Evolutionary conservation across 2,888 invertebrate genomes (phyloP).

Genomic region (Calameuta pallipes): DNA sequence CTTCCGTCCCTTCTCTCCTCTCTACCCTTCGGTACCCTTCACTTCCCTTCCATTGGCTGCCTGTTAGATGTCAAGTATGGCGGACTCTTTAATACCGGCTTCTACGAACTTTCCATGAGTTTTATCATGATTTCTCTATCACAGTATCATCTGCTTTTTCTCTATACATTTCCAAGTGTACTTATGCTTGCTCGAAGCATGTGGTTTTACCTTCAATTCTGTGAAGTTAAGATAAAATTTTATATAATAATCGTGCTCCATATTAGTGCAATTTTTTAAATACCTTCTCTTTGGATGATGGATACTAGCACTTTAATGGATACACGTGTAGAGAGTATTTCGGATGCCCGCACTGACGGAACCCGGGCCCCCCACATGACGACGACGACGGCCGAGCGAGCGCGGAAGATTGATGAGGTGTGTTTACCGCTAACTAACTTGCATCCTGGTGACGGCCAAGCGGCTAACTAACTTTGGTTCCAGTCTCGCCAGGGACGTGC

Average conservation of each 20-base stretch:
- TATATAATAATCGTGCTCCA: too few species aligned
- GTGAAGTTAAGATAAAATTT: too few species aligned
- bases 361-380: conserved; percentile 34
- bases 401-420: conserved; percentile 61
- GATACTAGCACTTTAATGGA: conserved; percentile 44
- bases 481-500: conserved; percentile 2
- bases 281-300: not conserved
- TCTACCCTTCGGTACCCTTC: too few species aligned
- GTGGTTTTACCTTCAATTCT: too few species aligned
- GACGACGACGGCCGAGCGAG: conserved; percentile 42
- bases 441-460: conserved; percentile 19
- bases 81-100: conserved; percentile 36
- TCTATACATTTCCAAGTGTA: too few species aligned
- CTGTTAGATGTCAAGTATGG: conserved; percentile 56
- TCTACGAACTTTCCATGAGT: too few species aligned
- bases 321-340: conserved; percentile 58
- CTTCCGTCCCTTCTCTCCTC: conserved; percentile 38
- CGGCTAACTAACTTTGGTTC: conserved; percentile 30
- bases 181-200: too few species aligned
- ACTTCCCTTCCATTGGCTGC: conserved; percentile 53
- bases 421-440: conserved; percentile 53
- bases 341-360: conserved; percentile 43
- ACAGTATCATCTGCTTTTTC: too few species aligned
- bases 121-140: too few species aligned
- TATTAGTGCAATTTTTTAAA: too few species aligned